These are phyloP conservation scores for Petaurus breviceps DNA, from an alignment of 2,113 vertebrate genomes.

Conservation along the genomic window DNA sequence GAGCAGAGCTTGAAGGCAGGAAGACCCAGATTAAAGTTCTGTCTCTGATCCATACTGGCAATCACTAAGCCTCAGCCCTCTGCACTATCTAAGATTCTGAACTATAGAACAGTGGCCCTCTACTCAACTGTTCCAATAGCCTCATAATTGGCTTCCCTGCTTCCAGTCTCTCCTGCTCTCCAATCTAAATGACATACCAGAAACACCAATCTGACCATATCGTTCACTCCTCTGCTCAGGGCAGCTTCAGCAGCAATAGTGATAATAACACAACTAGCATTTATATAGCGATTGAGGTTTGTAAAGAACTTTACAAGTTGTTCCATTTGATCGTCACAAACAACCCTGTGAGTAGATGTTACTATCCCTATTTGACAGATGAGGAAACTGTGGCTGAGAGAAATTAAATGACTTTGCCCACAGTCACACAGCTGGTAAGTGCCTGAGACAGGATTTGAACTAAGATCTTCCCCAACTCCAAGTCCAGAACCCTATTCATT, in stretches of 20 bases:
- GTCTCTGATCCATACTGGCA: background rate
- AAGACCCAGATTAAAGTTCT: background rate
- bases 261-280: background rate
- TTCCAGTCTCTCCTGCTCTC: background rate
- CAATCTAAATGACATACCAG: background rate
- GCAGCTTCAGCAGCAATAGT: background rate
- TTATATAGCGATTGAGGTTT: background rate
- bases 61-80: background rate
- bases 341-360: background rate
- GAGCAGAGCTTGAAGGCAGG: background rate
- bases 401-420: background rate
- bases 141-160: background rate
- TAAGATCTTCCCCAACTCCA: background rate
- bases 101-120: background rate
- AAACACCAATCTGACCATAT: background rate
- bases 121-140: background rate
- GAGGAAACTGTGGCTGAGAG: background rate
- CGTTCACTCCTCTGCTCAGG: background rate
- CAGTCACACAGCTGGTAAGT: no score
- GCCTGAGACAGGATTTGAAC: background rate
- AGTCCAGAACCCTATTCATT: no score
- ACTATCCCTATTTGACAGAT: background rate
- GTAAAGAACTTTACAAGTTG: background rate
- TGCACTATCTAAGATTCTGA: background rate
- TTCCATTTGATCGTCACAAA: background rate